A percentile compares a stretch with the other conserved stretches of the same genome.
Conservation (phyloP, 2,113 vertebrate genomes). For the Leptobrachium ailaonicum region DNA sequence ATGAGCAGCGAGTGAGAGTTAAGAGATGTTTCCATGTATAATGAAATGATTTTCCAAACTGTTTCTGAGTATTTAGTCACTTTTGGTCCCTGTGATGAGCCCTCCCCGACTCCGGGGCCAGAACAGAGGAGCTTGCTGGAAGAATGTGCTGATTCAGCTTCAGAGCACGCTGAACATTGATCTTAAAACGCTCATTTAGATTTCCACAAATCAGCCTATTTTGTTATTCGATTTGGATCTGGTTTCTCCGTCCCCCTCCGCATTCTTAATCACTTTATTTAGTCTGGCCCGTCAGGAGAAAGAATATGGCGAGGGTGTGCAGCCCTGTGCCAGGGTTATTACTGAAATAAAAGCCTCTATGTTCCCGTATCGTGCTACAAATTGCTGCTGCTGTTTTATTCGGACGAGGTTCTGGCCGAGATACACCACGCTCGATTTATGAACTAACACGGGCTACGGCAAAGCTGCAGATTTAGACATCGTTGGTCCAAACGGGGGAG, state of each 20-base stretch:
- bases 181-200: neutral
- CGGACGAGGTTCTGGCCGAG: neutral
- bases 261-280: neutral
- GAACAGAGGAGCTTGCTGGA: neutral
- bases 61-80: neutral
- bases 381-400: neutral
- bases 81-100: neutral
- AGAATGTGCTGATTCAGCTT: constrained; percentile 12
- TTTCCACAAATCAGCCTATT: neutral
- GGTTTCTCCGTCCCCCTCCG: neutral
- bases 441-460: neutral
- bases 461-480: neutral
- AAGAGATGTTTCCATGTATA: neutral
- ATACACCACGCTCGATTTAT: neutral
- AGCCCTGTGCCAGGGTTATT: neutral
- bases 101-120: neutral
- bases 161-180: neutral
- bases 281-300: neutral
- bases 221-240: neutral
- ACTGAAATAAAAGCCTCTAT: neutral
- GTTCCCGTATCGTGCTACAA: neutral
- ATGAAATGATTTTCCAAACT: neutral
- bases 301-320: neutral
- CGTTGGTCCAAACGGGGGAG: neutral
- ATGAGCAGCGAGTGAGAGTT: neutral